Percentiles rank a stretch among this genome's conserved stretches.
Evolutionary conservation across 2,113 vertebrate genomes (phyloP).

Genomic region (Pseudois nayaur): DNA sequence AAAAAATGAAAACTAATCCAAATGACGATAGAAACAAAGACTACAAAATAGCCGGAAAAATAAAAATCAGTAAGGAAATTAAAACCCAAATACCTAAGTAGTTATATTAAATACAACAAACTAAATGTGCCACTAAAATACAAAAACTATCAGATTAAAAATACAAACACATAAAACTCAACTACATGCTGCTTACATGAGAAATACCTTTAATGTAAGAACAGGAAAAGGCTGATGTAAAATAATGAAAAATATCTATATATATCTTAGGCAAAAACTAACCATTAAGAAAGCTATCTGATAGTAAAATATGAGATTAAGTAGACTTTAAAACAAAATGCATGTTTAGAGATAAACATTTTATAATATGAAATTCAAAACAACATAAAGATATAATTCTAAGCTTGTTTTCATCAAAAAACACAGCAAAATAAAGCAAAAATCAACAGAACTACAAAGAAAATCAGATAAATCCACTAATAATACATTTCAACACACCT

Average conservation of each 20-base stretch:
- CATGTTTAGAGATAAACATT: not conserved
- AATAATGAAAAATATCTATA: not conserved
- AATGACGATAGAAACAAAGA: not conserved
- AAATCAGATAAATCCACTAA: not conserved
- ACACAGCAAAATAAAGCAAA: slow-evolving; percentile 7
- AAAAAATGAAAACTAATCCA: not conserved
- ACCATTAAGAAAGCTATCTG: not conserved
- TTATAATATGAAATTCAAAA: slow-evolving; percentile 20
- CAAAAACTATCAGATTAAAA: not conserved
- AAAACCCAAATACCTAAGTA: slow-evolving; percentile 20
- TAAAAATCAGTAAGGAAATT: not conserved
- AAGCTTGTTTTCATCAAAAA: not conserved
- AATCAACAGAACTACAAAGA: not conserved
- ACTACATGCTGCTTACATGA: not conserved
- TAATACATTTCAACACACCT: not conserved
- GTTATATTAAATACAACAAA: slow-evolving; percentile 36
- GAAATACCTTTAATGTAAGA: not conserved
- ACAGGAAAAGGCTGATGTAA: not conserved
- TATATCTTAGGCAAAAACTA: not conserved
- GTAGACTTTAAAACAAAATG: slow-evolving; percentile 13
- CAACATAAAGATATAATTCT: not conserved
- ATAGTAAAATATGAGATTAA: not conserved
- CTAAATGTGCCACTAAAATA: not conserved
- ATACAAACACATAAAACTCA: not conserved
- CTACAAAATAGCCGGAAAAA: not conserved